Evolutionary conservation across 2,113 vertebrate genomes (phyloP).

Genomic region (Motacilla tschutschensis): DNA sequence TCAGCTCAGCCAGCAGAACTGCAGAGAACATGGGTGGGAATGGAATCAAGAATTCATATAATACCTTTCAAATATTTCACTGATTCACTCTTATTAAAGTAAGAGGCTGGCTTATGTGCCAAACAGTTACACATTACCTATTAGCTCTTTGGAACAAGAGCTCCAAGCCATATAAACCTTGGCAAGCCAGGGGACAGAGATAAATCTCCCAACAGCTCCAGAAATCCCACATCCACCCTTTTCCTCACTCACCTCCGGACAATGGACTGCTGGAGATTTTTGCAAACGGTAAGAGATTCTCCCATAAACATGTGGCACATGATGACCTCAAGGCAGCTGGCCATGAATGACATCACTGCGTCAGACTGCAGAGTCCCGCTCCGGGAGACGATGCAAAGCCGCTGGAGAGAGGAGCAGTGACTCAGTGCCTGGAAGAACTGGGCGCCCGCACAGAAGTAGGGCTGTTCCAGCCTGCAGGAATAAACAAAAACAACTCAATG

Average conservation of each 20-base stretch:
- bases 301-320: slow-evolving; percentile 96
- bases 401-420: slow-evolving; percentile 83
- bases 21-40: slow-evolving; percentile 30
- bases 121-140: slow-evolving; percentile 32
- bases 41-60: not conserved
- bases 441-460: slow-evolving; percentile 84
- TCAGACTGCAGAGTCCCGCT: slow-evolving; percentile 89
- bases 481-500: slow-evolving; percentile 11
- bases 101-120: not conserved
- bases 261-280: slow-evolving; percentile 86
- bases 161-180: slow-evolving; percentile 1
- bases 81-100: slow-evolving; percentile 34
- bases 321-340: slow-evolving; percentile 78
- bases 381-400: slow-evolving; percentile 91
- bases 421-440: slow-evolving; percentile 92
- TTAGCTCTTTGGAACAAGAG: slow-evolving; percentile 32
- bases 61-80: slow-evolving; percentile 24
- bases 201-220: slow-evolving; percentile 19
- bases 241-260: slow-evolving; percentile 81
- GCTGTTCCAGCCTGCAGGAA: slow-evolving; percentile 88
- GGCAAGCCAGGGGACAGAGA: not conserved
- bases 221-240: not conserved
- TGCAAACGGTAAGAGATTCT: slow-evolving; percentile 87
- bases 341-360: slow-evolving; percentile 85
- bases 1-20: not conserved